Percentiles rank a stretch among this genome's conserved stretches.
Evolutionary conservation across 2,113 vertebrate genomes (phyloP).

Genomic region (Dryoscopus gambensis): DNA sequence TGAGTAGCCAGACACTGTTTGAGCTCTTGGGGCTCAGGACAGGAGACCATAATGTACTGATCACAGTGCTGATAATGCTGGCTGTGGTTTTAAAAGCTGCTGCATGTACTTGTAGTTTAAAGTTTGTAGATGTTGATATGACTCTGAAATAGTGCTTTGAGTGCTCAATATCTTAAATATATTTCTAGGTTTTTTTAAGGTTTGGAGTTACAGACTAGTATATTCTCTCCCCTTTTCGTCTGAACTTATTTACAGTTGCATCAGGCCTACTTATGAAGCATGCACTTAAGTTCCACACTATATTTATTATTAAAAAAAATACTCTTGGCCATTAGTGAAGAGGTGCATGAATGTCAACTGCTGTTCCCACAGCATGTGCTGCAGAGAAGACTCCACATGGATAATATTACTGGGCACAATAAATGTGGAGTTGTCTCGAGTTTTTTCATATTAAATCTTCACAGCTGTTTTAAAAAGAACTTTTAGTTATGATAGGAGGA

Average conservation of each 20-base stretch:
- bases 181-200: background rate
- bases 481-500: background rate
- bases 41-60: background rate
- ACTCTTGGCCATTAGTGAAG: background rate
- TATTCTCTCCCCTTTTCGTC: background rate
- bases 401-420: background rate
- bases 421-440: background rate
- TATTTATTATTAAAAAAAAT: background rate
- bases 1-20: slow-evolving; percentile 64
- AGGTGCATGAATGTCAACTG: background rate
- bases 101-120: background rate
- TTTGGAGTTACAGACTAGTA: background rate
- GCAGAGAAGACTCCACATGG: background rate
- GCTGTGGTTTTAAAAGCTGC: background rate
- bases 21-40: background rate
- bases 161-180: background rate
- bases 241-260: background rate
- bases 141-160: background rate
- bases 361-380: background rate
- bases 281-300: background rate
- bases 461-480: background rate
- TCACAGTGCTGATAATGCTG: background rate
- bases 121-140: background rate
- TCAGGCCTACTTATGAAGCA: background rate
- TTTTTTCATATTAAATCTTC: background rate